Base-by-base conservation (phyloP, 2,797 vertebrate species). In the Leontocebus nigricollis region DNA sequence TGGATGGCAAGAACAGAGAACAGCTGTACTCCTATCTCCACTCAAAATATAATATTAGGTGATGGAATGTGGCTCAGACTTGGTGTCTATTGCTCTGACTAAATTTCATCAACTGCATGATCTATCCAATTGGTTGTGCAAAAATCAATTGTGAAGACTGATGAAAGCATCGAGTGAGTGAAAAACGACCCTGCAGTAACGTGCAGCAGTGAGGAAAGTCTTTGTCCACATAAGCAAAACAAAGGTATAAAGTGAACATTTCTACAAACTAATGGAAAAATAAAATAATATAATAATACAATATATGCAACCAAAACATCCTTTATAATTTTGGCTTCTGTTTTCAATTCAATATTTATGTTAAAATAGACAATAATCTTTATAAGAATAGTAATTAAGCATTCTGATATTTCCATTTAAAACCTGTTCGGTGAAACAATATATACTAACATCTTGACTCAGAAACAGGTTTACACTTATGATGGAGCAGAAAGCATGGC, bases 401-500 rank as follows among this genome's bases (percentile, higher is more conserved):
- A 57, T 39, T 64, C 52, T 77, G 13, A 33, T 52, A 80, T 83
- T 82, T 73, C 17, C 80, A 0, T 39, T 48, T 22, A 72, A 95
- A 88, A 41, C 5, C 5, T 27, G 1, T 27, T 61, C 30, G 11
- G 9, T 7, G 2, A 64, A 46, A 39, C 41, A 33, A 5, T 46
- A 73, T 57, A 20, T 17, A 44, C 44, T 27, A 52, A 52, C n/a
- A 52, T 1, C 1, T 33, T 52, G n/a, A 30, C 48, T 46, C 30
- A n/a, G 22, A 93, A 73, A 26, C 2, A 61, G 19, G 26, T 13
- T 55, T 52, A 14, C 33, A 9, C 17, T 26, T 27, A 4, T 4
- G 10, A 26, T 2, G 22, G 15, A 17, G 0, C 2, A 5, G 1
- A 4, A 19, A 0, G 4, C 0, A 3, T 0, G 3, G 0, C 1